Percentiles rank a stretch among this genome's conserved stretches.
These are phyloP conservation scores for Dicerorhinus sumatrensis DNA, from an alignment of 2,113 vertebrate genomes.

Conservation along the genomic window DNA sequence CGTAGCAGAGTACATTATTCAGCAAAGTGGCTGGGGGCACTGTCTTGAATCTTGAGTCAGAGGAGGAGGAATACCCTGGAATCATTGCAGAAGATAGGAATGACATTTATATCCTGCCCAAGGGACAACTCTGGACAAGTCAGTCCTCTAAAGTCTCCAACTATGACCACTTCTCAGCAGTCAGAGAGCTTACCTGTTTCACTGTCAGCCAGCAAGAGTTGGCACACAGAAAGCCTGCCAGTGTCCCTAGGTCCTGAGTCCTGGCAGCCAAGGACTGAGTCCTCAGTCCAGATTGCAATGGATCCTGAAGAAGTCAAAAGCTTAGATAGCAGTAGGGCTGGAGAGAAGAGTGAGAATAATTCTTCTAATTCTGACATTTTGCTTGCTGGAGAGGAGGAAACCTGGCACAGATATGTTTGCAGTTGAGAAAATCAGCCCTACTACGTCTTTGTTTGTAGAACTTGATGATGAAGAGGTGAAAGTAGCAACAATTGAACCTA, in stretches of 20 bases:
- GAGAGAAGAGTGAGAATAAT: conserved; percentile 97
- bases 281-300: conserved; percentile 88
- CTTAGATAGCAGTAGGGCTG: conserved; percentile 94
- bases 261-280: conserved; percentile 88
- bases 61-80: conserved; percentile 90
- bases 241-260: conserved; percentile 94
- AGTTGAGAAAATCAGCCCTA: conserved; percentile 80
- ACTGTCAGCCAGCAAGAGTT: conserved; percentile 89
- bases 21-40: conserved; percentile 95
- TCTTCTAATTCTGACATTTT: conserved; percentile 99
- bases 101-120: conserved; percentile 98
- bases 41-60: conserved; percentile 90
- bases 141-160: conserved; percentile 93
- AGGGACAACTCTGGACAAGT: conserved; percentile 93
- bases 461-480: conserved; percentile 78
- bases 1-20: conserved; percentile 91
- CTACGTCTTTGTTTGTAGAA: not conserved
- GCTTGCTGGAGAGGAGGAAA: conserved; percentile 82
- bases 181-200: conserved; percentile 89
- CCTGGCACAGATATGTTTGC: conserved; percentile 76
- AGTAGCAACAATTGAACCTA: conserved; percentile 48
- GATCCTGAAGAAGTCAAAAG: conserved; percentile 97
- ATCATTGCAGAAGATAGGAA: conserved; percentile 95
- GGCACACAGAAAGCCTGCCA: conserved; percentile 94
- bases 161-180: conserved; percentile 91